Evolutionary conservation across 1,140 invertebrate species (phyloP), one percentile per base, ranked within the genome.

Genomic region (Scaptomyza montana): DNA sequence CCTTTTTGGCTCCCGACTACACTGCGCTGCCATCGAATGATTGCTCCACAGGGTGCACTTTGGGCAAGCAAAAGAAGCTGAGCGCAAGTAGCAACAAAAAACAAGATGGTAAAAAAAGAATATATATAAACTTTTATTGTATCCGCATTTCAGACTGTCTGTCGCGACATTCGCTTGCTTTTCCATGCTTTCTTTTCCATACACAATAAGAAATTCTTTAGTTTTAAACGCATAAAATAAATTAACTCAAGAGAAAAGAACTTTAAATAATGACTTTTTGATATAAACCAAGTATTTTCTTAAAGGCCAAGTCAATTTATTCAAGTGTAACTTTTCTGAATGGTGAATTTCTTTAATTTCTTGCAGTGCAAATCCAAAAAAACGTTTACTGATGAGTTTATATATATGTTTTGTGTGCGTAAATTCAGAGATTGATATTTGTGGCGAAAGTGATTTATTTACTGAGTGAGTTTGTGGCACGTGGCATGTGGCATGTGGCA

Each of bases 1-100:
- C 21, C 47, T 41, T 13, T 49, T 10, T 36, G 16, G 16, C 16
- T 16, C 16, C 16, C 16, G 16, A 16, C 16, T 16, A 16, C 16
- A 16, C 16, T 16, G 13, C 10, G 71, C 66, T 79, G 74, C 81
- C 78, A 82, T 82, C 84, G 84, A 84, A 77, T 89, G 84, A 89
- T 89, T 89, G 79, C 84, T 89, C 84, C 84, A 70, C 74, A 85
- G 84, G 84, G 84, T 89, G 84, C 84, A 89, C 84, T 89, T 89
- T 89, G 67, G 75, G 67, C 69, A 73, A 65, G 33, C 33, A 9
- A 36, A 36, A 36, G 54, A 46, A 63, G 65, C 73, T 56, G 61
- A 62, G 74, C 68, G 71, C n/a, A 41, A 50, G 46, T 54, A 56
- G 8, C 33, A 49, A 25, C 21, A 9, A 55, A 43, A 71, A 30